These are phyloP conservation scores for Euclidia mi DNA, from an alignment of 2,888 invertebrate species.

Conservation along the genomic window DNA sequence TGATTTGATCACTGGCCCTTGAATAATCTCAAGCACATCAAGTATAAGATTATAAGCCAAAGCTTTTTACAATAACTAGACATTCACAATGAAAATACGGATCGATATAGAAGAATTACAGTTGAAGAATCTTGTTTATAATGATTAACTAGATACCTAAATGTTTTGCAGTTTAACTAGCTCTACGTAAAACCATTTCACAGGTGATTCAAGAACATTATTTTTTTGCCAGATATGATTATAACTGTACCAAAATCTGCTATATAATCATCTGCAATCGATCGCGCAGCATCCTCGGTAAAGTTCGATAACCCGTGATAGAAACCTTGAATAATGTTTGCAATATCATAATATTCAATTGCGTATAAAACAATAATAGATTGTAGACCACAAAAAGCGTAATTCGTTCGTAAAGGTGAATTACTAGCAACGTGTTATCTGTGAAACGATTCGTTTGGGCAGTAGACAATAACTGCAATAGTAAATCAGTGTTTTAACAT, in stretches of 20 bases:
- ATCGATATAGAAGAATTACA: no score
- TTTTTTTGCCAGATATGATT: slow-evolving; percentile 9
- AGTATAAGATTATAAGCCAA: slow-evolving; percentile 25
- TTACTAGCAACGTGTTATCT: no score
- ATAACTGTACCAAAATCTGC: slow-evolving; percentile 14
- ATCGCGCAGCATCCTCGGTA: slow-evolving; percentile 2
- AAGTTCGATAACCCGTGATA: slow-evolving; percentile 5
- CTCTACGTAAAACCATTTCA: no score
- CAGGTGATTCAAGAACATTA: background rate
- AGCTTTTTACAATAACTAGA: background rate
- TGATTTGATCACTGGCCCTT: slow-evolving; percentile 36
- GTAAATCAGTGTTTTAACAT: no score
- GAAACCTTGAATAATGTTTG: background rate
- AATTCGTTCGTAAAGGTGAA: background rate
- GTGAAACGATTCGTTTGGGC: no score
- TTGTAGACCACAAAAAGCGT: background rate
- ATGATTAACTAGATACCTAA: no score
- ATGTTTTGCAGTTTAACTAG: no score
- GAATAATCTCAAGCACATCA: slow-evolving; percentile 30
- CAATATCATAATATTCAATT: slow-evolving; percentile 7
- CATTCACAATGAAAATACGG: background rate
- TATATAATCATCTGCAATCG: slow-evolving; percentile 16
- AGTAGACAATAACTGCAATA: no score
- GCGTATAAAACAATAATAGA: slow-evolving; percentile 6
- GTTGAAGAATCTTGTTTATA: no score